Percentiles rank a stretch among this genome's conserved stretches.
These are phyloP conservation scores for Alethe diademata DNA, from an alignment of 2,113 vertebrate genomes.

Conservation along the genomic window DNA sequence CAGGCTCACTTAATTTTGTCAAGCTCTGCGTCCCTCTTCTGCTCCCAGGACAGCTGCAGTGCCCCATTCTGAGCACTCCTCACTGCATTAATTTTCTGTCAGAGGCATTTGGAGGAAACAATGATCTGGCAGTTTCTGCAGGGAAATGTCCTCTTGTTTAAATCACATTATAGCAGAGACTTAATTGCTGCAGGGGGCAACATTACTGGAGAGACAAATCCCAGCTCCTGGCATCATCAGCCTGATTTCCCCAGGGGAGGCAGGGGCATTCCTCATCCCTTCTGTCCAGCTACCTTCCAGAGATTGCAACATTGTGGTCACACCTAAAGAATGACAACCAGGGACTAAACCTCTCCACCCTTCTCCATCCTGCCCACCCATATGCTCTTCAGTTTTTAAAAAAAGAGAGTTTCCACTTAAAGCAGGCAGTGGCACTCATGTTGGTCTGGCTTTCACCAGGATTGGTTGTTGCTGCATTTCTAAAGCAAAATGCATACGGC, in stretches of 20 bases:
- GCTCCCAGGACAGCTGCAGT: neutral
- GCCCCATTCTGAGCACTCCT: neutral
- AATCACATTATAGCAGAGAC: neutral
- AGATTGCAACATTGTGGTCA: neutral
- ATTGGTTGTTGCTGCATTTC: neutral
- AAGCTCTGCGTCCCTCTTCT: neutral
- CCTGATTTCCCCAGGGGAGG: neutral
- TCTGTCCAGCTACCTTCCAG: neutral
- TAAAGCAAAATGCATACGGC: neutral
- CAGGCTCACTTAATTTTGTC: neutral
- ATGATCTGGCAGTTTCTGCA: neutral
- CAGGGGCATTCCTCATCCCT: neutral
- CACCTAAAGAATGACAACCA: neutral
- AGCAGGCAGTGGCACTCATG: neutral
- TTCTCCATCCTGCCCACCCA: neutral
- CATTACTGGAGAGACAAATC: conserved; percentile 29
- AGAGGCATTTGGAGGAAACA: neutral
- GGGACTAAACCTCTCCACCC: neutral
- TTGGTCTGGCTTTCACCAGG: neutral
- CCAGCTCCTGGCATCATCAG: neutral
- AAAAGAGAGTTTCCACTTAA: neutral
- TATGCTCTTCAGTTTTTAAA: neutral
- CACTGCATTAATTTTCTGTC: neutral
- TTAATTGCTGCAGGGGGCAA: conserved; percentile 48
- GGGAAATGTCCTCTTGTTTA: neutral